Percentiles rank a stretch among this genome's conserved stretches.
phyloP scores from a whole-genome alignment of 2,888 invertebrate genomes.

The Mythimna pallens region DNA sequence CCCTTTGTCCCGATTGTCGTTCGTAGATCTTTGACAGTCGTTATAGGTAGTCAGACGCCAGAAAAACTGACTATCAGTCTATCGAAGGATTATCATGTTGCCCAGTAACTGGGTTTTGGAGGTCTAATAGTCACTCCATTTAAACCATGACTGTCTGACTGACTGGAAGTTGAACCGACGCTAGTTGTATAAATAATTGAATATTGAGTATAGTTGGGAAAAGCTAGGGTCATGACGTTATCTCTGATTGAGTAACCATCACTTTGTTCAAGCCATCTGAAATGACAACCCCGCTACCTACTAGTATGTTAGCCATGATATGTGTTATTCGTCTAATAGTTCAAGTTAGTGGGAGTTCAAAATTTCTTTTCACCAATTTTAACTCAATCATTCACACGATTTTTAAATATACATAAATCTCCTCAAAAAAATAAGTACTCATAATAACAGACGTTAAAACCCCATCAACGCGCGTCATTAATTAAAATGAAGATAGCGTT shows the following conservation, averaged over 20 bases:
- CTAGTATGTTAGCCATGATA: background rate
- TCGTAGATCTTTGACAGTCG: too few relatives aligned
- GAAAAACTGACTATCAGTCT: too few relatives aligned
- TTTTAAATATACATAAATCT: conserved; percentile 13
- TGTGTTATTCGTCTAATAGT: background rate
- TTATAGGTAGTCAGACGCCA: too few relatives aligned
- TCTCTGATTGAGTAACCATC: background rate
- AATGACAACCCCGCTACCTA: background rate
- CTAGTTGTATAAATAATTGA: too few relatives aligned
- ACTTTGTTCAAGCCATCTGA: background rate
- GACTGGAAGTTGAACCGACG: too few relatives aligned
- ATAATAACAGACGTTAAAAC: conserved; percentile 22
- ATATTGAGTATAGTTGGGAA: too few relatives aligned
- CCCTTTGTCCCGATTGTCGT: too few relatives aligned
- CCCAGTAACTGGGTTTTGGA: too few relatives aligned
- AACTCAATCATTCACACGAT: background rate
- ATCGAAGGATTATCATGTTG: too few relatives aligned
- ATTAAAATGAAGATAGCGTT: conserved; percentile 12
- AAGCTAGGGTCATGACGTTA: background rate
- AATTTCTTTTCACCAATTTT: background rate
- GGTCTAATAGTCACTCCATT: too few relatives aligned
- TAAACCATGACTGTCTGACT: too few relatives aligned
- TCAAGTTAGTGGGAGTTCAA: background rate
- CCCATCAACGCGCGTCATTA: conserved; percentile 23
- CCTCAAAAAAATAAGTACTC: conserved; percentile 14